Evolutionary conservation across 2,888 invertebrate genomes (phyloP), one percentile per base, ranked within the genome.

Genomic region (Biston betularia): DNA sequence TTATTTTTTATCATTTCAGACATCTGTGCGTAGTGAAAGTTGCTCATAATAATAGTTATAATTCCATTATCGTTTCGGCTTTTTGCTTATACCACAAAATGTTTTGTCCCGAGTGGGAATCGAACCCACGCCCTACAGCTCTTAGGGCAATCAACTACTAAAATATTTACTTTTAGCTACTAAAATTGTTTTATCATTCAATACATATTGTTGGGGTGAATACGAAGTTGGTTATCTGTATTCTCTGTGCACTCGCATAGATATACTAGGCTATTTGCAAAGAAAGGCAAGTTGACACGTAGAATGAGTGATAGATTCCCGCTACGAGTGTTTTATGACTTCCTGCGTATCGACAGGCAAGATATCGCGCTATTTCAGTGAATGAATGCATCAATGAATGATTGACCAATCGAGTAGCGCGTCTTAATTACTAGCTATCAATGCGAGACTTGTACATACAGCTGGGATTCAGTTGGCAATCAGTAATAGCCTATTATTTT

Each of bases 281-380:
- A 75, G 71, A 68, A 63, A 63, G 45, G 44, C 59, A 34, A 82
- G 82, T 83, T 81, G 87, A 63, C 67, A 57, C 54, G 74, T 79
- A 76, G 83, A 83, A 79, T 79, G 83, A 84, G 82, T 84, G 89
- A 90, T 89, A 85, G 85, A 82, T 73, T 68, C 67, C 75, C 72
- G 69, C 64, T 64, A 68, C 80, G 90, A 91, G 82, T 91, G 88
- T 61, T 92, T 92, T 92, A 92, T 88, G 85, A 84, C 91, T 92
- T 92, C 92, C 92, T 89, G 77, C 70, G 77, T 69, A 78, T 46
- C 67, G 79, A 79, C 77, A 71, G 74, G 76, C 80, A 72, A 86
- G 90, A 90, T 90, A 87, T 80, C 78, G 75, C 46, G 83, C 86
- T 90, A 89, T 90, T 90, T 89, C 81, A 82, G 82, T 79, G 61